Evolutionary conservation across 2,797 vertebrate species (phyloP).

Genomic region (Botia kubotai): DNA sequence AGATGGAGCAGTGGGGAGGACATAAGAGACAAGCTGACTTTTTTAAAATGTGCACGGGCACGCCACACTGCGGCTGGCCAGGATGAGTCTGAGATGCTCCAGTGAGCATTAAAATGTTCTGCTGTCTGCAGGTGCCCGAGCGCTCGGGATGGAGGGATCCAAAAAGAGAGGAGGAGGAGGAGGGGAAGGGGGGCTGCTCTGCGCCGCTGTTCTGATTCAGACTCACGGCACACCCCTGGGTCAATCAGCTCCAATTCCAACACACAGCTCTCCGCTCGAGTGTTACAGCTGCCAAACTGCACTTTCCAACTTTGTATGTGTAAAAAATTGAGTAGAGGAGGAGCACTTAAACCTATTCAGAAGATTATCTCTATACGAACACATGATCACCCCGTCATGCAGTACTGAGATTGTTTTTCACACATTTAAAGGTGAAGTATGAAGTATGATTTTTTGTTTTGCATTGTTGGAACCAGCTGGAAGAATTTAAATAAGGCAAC

Average conservation of each 20-base stretch:
- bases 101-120: slow-evolving; percentile 63
- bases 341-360: neutral
- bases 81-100: slow-evolving; percentile 71
- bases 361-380: neutral
- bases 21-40: slow-evolving; percentile 53
- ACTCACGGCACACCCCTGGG: slow-evolving; percentile 13
- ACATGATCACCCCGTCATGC: neutral
- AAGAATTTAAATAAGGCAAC: neutral
- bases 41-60: slow-evolving; percentile 83
- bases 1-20: neutral
- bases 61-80: slow-evolving; percentile 80
- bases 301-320: slow-evolving; percentile 19
- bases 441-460: neutral
- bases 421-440: neutral
- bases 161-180: neutral
- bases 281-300: slow-evolving; percentile 1
- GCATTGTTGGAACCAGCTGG: neutral
- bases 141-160: slow-evolving; percentile 15
- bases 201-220: slow-evolving; percentile 17
- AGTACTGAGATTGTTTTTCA: neutral
- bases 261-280: neutral
- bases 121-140: slow-evolving; percentile 41
- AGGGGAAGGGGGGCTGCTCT: neutral
- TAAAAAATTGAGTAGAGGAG: slow-evolving; percentile 3
- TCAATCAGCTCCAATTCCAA: slow-evolving; percentile 17